Conservation (phyloP, 2,797 vertebrate species). For the Notolabrus celidotus region DNA sequence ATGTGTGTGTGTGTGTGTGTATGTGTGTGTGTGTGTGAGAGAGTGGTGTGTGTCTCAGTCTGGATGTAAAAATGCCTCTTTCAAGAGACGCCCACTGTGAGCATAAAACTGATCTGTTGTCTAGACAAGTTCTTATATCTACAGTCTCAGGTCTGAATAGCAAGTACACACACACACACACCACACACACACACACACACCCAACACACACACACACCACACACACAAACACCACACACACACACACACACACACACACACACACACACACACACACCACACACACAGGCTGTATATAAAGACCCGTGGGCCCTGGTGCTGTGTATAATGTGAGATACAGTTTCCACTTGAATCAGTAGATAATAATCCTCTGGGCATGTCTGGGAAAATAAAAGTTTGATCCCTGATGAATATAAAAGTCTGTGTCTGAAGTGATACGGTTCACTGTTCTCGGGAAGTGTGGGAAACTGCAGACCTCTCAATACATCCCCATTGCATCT, state of each 20-base stretch:
- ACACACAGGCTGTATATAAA: conserved; percentile 12
- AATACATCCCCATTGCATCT: too few relatives aligned
- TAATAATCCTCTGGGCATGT: background rate
- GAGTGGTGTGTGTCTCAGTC: background rate
- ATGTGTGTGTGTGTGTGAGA: background rate
- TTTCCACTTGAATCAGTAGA: conserved; percentile 25
- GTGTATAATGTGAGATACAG: conserved; percentile 26
- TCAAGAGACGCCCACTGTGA: conserved; percentile 7
- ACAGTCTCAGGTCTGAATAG: conserved; percentile 20
- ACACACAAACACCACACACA: background rate
- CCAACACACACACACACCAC: background rate
- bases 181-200: background rate
- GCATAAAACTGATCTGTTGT: conserved; percentile 37
- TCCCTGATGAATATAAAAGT: background rate
- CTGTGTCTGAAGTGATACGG: background rate
- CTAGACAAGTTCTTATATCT: conserved; percentile 26
- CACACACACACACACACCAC: background rate
- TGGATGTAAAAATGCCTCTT: background rate
- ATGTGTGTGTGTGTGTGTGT: conserved; percentile 4
- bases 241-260: background rate
- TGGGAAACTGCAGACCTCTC: background rate
- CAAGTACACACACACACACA: background rate
- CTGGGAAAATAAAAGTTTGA: background rate
- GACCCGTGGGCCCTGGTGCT: conserved; percentile 17
- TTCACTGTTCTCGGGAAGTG: background rate